These are phyloP conservation scores for Halocynthia roretzi DNA, from an alignment of 23 tunicate genomes.

Conservation along the genomic window DNA sequence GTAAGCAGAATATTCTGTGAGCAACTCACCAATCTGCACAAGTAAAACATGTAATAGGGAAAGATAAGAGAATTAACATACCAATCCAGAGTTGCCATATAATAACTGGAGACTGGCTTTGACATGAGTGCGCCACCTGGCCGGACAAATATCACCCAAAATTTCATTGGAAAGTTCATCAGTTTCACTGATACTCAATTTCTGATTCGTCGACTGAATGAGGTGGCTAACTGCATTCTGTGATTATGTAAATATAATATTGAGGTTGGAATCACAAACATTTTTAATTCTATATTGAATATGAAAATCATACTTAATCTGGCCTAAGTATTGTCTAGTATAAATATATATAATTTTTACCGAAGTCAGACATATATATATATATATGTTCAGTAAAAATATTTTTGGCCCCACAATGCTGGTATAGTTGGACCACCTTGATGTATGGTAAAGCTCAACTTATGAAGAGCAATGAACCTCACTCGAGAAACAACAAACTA, in stretches of 20 bases:
- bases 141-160: conserved; percentile 55
- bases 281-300: too few species aligned
- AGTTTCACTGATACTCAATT: conserved; percentile 27
- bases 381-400: neutral
- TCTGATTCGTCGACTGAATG: conserved; percentile 34
- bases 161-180: conserved; percentile 34
- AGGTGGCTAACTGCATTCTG: conserved; percentile 45
- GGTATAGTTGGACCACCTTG: too few species aligned
- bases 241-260: too few species aligned
- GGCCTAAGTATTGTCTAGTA: too few species aligned
- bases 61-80: neutral
- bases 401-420: too few species aligned
- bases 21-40: too few species aligned
- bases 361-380: neutral
- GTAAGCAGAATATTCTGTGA: too few species aligned
- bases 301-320: too few species aligned
- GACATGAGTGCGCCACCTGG: conserved; percentile 53
- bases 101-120: conserved; percentile 42
- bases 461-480: too few species aligned
- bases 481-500: too few species aligned
- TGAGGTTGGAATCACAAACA: too few species aligned
- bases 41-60: neutral
- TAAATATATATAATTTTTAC: neutral
- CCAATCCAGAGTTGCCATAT: conserved; percentile 54
- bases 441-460: too few species aligned